Base-by-base conservation (phyloP, 2,888 invertebrate species). In the Trissoscelio sp. region DNA sequence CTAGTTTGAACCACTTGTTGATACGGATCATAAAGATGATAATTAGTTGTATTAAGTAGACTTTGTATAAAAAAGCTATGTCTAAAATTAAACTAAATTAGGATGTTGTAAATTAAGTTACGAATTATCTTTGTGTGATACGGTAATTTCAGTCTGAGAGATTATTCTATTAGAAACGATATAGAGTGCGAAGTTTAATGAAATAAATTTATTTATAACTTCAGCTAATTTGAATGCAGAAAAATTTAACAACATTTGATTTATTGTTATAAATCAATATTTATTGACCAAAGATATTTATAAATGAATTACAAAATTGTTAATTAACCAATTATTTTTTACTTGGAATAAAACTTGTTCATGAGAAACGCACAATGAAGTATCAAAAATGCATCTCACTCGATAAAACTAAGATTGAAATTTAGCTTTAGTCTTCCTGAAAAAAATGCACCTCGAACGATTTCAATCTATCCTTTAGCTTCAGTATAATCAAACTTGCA, bases 401-500 rank as follows among this genome's bases (percentile, higher is more conserved):
- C 44, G 44, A 44, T 44, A 18, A 24, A 12, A 11, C 31, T 24
- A 16, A 53, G 53, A 16, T 24, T 46, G 3, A 16, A 42, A 60
- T 60, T 20, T 4, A 46, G n/a, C 9, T 69, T 57, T 46, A 18
- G 70, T 57, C 58, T 70, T 70, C 58, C 70, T 37, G 24, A 16
- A 39, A 69, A 46, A 46, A 58, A 16, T 44, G 24, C 20, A 18
- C 46, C 28, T 0, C 55, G 24, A 39, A 34, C n/a, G n/a, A 28
- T 44, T 70, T 34, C 72, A 60, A 72, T 72, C 72, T 58, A 72
- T 72, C 58, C 70, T 70, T 70, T 14, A 24, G 28, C 48, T 53
- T 24, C 18, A 42, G 51, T 55, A 22, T 20, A 39, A 60, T 60
- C 48, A 28, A 72, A 72, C 60, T 39, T 72, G 60, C 70, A 51